These are phyloP conservation scores for Psilopsiagon aurifrons DNA, from an alignment of 2,113 vertebrate genomes.

Conservation along the genomic window DNA sequence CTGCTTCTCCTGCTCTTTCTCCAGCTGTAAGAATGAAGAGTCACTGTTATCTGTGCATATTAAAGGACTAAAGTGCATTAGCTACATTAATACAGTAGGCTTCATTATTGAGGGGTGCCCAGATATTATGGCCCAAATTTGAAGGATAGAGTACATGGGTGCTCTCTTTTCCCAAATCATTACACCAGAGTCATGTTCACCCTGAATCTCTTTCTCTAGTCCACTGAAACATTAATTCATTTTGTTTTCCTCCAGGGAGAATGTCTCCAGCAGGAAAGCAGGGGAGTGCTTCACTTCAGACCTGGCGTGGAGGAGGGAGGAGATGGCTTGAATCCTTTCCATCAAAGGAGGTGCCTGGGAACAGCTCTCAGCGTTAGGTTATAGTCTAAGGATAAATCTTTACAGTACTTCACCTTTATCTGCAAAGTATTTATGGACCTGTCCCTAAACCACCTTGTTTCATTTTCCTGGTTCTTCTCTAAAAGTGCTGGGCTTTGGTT, in stretches of 20 bases:
- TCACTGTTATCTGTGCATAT: background rate
- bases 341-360: background rate
- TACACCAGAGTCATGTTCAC: background rate
- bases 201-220: background rate
- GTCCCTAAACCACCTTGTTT: background rate
- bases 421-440: background rate
- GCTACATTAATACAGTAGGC: background rate
- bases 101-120: background rate
- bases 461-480: background rate
- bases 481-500: background rate
- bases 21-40: constrained; percentile 78
- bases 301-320: background rate
- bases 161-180: background rate
- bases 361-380: background rate
- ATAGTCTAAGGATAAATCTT: background rate
- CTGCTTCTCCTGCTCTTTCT: constrained; percentile 82
- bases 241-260: background rate
- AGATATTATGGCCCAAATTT: background rate
- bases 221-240: background rate
- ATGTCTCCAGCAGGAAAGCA: background rate
- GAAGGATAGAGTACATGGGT: background rate
- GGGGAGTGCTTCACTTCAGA: background rate
- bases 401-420: background rate
- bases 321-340: background rate
- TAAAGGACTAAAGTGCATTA: background rate